Evolutionary conservation across 2,888 invertebrate genomes (phyloP).

Genomic region (Molorchus minor): DNA sequence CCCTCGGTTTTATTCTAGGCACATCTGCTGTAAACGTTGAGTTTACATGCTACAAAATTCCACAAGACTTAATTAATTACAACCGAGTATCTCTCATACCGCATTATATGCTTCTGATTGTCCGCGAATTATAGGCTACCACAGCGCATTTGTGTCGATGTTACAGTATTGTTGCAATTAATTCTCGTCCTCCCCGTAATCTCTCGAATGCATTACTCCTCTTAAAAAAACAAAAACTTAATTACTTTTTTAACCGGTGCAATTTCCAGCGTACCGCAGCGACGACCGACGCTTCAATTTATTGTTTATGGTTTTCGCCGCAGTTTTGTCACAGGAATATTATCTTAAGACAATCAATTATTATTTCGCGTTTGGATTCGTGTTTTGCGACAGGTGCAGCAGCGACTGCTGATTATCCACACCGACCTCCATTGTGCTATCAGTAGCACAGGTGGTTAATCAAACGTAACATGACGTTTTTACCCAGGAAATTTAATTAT

Average conservation of each 20-base stretch:
- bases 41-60: too few species aligned
- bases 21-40: too few species aligned
- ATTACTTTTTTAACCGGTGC: not conserved
- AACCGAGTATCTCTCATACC: too few species aligned
- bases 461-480: not conserved
- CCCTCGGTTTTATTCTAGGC: too few species aligned
- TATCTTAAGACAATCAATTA: conserved; percentile 10
- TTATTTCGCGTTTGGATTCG: not conserved
- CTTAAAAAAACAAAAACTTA: not conserved
- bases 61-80: too few species aligned
- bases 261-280: not conserved
- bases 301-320: conserved; percentile 3
- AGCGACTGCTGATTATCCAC: conserved; percentile 2
- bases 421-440: not conserved
- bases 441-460: conserved; percentile 7
- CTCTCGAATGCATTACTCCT: not conserved
- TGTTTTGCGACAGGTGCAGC: conserved; percentile 8
- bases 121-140: too few species aligned
- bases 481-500: conserved; percentile 3
- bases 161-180: not conserved
- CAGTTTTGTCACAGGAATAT: conserved; percentile 8
- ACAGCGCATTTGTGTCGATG: not conserved
- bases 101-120: too few species aligned
- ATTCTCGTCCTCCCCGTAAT: not conserved
- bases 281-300: not conserved